Evolutionary conservation across 1,140 invertebrate genomes (phyloP).

Genomic region (Cotesia glomerata): DNA sequence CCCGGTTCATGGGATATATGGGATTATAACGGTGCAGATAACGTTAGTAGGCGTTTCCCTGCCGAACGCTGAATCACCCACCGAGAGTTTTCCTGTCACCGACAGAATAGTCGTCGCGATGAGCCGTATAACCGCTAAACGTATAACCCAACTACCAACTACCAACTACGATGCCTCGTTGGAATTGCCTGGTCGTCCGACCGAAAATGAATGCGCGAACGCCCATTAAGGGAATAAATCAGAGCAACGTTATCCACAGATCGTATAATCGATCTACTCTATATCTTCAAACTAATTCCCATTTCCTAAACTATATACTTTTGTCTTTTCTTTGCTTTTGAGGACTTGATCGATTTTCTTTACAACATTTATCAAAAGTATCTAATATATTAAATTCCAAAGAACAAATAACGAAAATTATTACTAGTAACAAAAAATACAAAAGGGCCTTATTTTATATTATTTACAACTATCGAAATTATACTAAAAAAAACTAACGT

Average conservation of each 20-base stretch:
- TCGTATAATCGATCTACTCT: conserved; percentile 58
- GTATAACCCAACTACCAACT: conserved; percentile 1
- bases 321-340: too few species aligned
- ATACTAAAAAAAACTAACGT: too few species aligned
- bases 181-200: conserved; percentile 56
- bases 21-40: conserved; percentile 51
- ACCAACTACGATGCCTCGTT: conserved; percentile 52
- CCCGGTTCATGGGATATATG: conserved; percentile 44
- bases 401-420: too few species aligned
- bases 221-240: conserved; percentile 65
- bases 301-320: neutral
- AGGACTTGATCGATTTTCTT: too few species aligned
- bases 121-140: conserved; percentile 3
- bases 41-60: conserved; percentile 61
- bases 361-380: too few species aligned
- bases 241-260: conserved; percentile 62
- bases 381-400: too few species aligned
- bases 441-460: too few species aligned
- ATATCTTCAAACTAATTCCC: conserved; percentile 42
- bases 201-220: conserved; percentile 63
- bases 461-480: too few species aligned
- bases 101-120: conserved; percentile 22
- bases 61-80: conserved; percentile 63
- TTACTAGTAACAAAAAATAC: too few species aligned
- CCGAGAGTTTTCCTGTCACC: conserved; percentile 58